Evolutionary conservation across 2,113 vertebrate genomes (phyloP).

Genomic region (Sitta europaea): DNA sequence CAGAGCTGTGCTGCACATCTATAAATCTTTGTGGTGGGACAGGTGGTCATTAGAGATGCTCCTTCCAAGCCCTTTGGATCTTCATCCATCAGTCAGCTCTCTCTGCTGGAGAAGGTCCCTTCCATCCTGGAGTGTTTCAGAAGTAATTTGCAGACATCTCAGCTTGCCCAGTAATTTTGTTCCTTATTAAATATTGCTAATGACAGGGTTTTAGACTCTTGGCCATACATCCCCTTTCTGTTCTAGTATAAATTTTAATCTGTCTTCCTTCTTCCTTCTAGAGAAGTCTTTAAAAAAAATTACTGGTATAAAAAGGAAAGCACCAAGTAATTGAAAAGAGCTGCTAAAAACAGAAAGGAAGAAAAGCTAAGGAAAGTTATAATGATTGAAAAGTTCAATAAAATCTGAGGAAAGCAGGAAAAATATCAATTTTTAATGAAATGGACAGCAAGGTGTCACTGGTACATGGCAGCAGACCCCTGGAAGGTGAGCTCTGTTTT

Average conservation of each 20-base stretch:
- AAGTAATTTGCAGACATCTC: not conserved
- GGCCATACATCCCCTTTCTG: not conserved
- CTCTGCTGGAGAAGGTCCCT: not conserved
- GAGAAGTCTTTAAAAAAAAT: not conserved
- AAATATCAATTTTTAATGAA: not conserved
- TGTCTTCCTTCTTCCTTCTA: not conserved
- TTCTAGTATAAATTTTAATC: not conserved
- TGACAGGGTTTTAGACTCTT: not conserved
- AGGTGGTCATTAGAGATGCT: not conserved
- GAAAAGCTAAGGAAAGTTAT: not conserved
- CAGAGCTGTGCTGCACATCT: not conserved
- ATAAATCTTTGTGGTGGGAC: not conserved
- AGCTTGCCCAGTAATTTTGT: not conserved
- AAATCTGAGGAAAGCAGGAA: not conserved
- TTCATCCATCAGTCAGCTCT: not conserved
- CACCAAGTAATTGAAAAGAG: constrained; percentile 1
- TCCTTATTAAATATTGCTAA: constrained; percentile 32
- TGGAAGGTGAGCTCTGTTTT: not conserved
- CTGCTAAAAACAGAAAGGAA: not conserved
- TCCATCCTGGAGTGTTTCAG: not conserved
- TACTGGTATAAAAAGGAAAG: constrained; percentile 16
- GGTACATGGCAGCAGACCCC: not conserved
- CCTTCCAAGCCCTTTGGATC: not conserved
- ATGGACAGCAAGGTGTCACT: not conserved
- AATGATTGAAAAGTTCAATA: not conserved